A percentile compares a stretch with the other conserved stretches of the same genome.
Conservation (phyloP, 2,797 vertebrate species). For the Pempheris klunzingeri region DNA sequence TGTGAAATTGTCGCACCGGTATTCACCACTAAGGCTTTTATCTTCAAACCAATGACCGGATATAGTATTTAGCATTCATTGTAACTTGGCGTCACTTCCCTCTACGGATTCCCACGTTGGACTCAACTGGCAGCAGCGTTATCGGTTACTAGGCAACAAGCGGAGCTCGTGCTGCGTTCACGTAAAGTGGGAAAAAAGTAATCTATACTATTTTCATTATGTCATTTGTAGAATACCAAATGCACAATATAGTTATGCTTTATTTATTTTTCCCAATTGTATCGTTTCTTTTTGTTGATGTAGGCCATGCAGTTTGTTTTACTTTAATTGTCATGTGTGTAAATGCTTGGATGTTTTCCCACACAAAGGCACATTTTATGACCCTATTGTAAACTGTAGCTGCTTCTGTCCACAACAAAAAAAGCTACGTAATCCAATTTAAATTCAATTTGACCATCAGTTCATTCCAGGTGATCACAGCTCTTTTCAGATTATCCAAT, state of each 20-base stretch:
- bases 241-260: not conserved
- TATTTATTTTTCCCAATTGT: too few relatives aligned
- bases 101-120: conserved; percentile 48
- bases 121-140: conserved; percentile 39
- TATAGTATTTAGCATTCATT: accelerated
- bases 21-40: not conserved
- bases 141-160: conserved; percentile 59
- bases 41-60: conserved; percentile 6
- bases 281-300: not conserved
- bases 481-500: not conserved
- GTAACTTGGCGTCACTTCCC: accelerated
- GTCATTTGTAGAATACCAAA: too few relatives aligned
- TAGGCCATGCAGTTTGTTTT: not conserved
- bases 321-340: too few relatives aligned
- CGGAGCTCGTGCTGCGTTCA: not conserved
- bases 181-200: not conserved
- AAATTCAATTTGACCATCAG: not conserved
- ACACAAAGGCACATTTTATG: too few relatives aligned
- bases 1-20: accelerated
- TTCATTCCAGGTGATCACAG: not conserved
- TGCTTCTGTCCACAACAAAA: too few relatives aligned
- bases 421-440: not conserved
- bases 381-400: too few relatives aligned
- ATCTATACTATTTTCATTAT: too few relatives aligned
- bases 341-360: not conserved